Evolutionary conservation across 2,113 vertebrate species (phyloP).

Genomic region (Siniperca knerii): DNA sequence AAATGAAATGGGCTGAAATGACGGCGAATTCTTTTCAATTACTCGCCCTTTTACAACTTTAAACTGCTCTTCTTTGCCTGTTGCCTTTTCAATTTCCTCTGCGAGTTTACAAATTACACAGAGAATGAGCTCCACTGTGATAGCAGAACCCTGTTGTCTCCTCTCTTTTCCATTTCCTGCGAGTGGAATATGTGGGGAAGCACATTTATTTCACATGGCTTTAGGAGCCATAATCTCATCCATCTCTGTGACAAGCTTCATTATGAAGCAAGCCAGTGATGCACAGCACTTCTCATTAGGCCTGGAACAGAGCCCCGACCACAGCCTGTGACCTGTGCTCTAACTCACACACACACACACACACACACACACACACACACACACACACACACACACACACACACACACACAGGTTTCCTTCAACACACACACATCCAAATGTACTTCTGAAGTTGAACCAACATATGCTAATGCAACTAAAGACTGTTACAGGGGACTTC

Average conservation of each 20-base stretch:
- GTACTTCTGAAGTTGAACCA: constrained; percentile 52
- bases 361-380: constrained; percentile 44
- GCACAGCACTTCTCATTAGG: constrained; percentile 84
- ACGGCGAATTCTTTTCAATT: constrained; percentile 68
- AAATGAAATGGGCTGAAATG: constrained; percentile 59
- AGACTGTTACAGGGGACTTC: constrained; percentile 26
- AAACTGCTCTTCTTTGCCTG: constrained; percentile 63
- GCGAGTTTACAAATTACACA: constrained; percentile 66
- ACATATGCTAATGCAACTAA: constrained; percentile 50
- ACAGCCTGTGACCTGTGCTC: constrained; percentile 79
- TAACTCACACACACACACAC: constrained; percentile 51
- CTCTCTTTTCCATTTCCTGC: constrained; percentile 71
- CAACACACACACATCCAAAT: constrained; percentile 24
- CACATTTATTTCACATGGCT: constrained; percentile 81
- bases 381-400: constrained; percentile 37
- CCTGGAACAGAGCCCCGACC: constrained; percentile 76
- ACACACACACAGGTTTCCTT: constrained; percentile 46
- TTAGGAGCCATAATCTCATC: constrained; percentile 84
- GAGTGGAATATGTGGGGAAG: constrained; percentile 70
- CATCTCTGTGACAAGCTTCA: constrained; percentile 87
- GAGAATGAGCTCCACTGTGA: constrained; percentile 60
- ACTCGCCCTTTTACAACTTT: constrained; percentile 65
- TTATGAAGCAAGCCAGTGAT: constrained; percentile 83
- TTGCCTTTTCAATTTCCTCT: constrained; percentile 75
- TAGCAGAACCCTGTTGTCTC: constrained; percentile 55